phyloP scores from a whole-genome alignment of 1,140 invertebrate genomes.

The Aethina tumida region DNA sequence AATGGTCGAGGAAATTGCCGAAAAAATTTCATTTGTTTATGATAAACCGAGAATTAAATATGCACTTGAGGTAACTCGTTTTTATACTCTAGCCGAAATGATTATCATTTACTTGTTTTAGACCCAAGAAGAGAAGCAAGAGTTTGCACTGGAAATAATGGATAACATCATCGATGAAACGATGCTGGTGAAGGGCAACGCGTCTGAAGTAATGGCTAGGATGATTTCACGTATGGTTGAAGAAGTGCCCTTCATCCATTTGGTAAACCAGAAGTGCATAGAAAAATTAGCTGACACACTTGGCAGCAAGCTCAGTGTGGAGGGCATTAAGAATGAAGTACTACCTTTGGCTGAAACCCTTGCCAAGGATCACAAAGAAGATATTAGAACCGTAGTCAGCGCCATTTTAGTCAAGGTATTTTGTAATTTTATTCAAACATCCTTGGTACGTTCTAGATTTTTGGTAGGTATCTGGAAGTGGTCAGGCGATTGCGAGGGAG shows the following conservation, averaged over 20 bases:
- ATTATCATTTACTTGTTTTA: constrained; percentile 7
- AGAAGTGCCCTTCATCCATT: constrained; percentile 9
- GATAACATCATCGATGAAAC: constrained; percentile 21
- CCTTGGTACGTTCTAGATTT: no score
- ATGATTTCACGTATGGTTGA: constrained; percentile 12
- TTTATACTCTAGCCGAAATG: constrained; percentile 14
- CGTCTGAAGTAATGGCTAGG: constrained; percentile 17
- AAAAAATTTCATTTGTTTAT: constrained; percentile 10
- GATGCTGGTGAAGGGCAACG: constrained; percentile 9
- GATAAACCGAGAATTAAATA: neutral
- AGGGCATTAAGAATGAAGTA: no score
- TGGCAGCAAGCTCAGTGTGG: no score
- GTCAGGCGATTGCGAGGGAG: constrained; percentile 10
- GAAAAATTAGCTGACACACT: no score
- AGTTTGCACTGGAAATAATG: constrained; percentile 15
- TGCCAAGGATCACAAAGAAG: no score
- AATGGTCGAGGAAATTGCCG: constrained; percentile 15
- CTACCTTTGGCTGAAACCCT: no score
- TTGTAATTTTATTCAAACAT: no score
- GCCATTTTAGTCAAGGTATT: no score
- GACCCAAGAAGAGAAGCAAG: neutral
- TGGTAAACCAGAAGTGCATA: no score
- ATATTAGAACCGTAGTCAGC: no score
- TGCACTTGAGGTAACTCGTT: neutral
- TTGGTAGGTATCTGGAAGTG: no score